Evolutionary conservation across 1,140 invertebrate species (phyloP).

Genomic region (Drosophila baimaii): DNA sequence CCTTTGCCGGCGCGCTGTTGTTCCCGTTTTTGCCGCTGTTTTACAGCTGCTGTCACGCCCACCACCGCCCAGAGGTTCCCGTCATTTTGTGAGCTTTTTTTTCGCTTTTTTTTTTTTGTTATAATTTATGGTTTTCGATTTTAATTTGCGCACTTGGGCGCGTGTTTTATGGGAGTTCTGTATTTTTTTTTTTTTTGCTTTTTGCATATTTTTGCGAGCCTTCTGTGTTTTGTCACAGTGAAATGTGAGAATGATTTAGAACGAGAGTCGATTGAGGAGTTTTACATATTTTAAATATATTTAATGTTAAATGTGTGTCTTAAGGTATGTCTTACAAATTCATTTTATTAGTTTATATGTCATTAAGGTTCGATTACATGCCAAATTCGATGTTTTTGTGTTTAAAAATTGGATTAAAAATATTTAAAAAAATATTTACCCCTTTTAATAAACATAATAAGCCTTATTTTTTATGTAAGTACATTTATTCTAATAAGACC

Average conservation of each 20-base stretch:
- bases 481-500: no score
- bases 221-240: slow-evolving; percentile 57
- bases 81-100: background rate
- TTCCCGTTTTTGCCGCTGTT: slow-evolving; percentile 19
- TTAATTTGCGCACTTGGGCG: slow-evolving; percentile 72
- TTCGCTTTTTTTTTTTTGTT: slow-evolving; percentile 8
- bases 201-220: slow-evolving; percentile 53
- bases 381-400: background rate
- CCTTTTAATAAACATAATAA: no score
- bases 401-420: no score
- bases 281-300: background rate
- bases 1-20: slow-evolving; percentile 36
- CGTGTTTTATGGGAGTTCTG: slow-evolving; percentile 63
- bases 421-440: background rate
- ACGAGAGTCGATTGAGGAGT: slow-evolving; percentile 28
- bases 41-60: slow-evolving; percentile 54
- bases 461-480: no score
- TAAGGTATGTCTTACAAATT: no score
- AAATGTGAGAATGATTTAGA: slow-evolving; percentile 55
- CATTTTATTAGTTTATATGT: background rate
- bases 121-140: slow-evolving; percentile 79
- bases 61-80: slow-evolving; percentile 1
- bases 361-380: no score
- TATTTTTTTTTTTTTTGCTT: slow-evolving; percentile 19
- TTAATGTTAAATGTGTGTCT: background rate